phyloP scores from a whole-genome alignment of 2,113 vertebrate genomes.

The Misgurnus mizolepis region DNA sequence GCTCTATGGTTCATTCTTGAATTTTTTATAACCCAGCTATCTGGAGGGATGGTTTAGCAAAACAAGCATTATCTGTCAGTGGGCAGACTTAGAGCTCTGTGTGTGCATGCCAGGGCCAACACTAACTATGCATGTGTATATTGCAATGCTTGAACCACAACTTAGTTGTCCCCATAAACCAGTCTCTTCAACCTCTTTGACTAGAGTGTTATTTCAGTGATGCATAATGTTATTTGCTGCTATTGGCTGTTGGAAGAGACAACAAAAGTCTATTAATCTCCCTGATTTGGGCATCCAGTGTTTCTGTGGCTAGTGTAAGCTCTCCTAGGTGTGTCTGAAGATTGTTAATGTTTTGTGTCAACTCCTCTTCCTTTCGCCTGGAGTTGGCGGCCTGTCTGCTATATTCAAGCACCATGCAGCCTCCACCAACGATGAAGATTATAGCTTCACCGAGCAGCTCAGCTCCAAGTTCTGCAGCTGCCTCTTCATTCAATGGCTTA shows the following conservation, averaged over 20 bases:
- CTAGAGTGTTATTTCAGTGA: neutral
- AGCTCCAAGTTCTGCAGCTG: constrained; percentile 84
- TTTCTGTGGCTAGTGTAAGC: constrained; percentile 73
- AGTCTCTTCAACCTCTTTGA: neutral
- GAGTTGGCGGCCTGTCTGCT: constrained; percentile 75
- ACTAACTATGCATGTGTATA: neutral
- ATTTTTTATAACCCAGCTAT: neutral
- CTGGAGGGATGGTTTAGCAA: neutral
- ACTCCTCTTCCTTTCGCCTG: constrained; percentile 74
- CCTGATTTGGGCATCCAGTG: constrained; percentile 73
- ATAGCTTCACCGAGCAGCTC: constrained; percentile 87
- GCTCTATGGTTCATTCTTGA: neutral
- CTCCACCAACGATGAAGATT: constrained; percentile 79
- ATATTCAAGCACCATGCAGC: constrained; percentile 86
- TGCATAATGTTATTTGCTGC: constrained; percentile 12
- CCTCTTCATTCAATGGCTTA: constrained; percentile 84
- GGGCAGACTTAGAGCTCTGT: neutral
- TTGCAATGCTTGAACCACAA: neutral
- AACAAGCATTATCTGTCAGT: neutral
- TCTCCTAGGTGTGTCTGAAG: constrained; percentile 74
- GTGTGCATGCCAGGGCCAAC: neutral
- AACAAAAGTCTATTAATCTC: constrained; percentile 66
- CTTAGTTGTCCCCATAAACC: constrained; percentile 43
- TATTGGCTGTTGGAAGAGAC: constrained; percentile 59
- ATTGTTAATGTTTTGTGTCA: constrained; percentile 61